Evolutionary conservation across 2,113 vertebrate genomes (phyloP).

Genomic region (Poicephalus meyeri): DNA sequence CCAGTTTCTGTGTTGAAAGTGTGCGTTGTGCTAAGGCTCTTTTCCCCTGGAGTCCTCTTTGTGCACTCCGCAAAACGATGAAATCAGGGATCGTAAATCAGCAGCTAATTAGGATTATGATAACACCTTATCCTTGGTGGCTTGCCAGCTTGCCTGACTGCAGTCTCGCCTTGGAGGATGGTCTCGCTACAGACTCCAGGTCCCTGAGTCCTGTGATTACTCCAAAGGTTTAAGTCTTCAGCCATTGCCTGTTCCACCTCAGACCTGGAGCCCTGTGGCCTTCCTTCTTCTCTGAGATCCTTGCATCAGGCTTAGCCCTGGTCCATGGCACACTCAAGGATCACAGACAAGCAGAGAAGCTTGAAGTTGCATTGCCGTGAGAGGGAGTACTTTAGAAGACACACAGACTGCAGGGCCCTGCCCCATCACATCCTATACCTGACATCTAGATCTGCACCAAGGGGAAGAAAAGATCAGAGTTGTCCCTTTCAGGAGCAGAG

Average conservation of each 20-base stretch:
- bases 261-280: accelerated
- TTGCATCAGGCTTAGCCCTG: neutral
- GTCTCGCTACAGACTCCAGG: neutral
- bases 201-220: neutral
- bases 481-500: neutral
- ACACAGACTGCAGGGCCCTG: neutral
- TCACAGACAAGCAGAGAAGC: neutral
- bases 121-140: conserved; percentile 1
- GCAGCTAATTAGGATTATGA: conserved; percentile 40
- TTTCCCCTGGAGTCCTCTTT: neutral
- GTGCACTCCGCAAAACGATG: neutral
- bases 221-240: neutral
- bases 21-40: neutral
- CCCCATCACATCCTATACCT: neutral
- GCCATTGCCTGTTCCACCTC: neutral
- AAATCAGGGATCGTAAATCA: conserved; percentile 23
- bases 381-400: neutral
- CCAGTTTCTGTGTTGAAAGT: conserved; percentile 23
- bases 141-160: neutral
- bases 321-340: accelerated
- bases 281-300: neutral
- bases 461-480: neutral
- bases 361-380: neutral
- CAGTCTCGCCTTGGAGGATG: neutral
- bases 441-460: neutral